Evolutionary conservation across 1,140 invertebrate genomes (phyloP), one percentile per base, ranked within the genome.

Genomic region (Drosophila trapezifrons): DNA sequence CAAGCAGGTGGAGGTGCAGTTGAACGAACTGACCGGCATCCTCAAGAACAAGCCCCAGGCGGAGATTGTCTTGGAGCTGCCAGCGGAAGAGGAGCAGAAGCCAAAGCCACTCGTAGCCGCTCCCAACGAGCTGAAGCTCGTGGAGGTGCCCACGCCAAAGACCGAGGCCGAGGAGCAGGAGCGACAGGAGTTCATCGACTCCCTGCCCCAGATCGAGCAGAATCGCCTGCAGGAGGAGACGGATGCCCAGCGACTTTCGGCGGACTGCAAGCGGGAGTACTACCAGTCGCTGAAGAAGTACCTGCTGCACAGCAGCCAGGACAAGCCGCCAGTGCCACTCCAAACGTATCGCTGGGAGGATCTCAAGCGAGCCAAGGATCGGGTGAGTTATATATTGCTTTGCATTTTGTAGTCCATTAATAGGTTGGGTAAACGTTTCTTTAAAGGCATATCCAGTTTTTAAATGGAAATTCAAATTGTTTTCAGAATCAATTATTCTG

Each of bases 311-410:
- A 84, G 40, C 49, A 75, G 76, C 38, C 58, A 71, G 92, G 93
- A 94, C 92, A 92, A 90, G 86, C 94, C 94, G 74, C 93, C 93
- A 69, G 93, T 95, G 78, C 94, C 94, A 27, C 92, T 94, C 80
- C 94, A 95, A 89, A 95, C 95, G 29, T 96, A 95, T 92, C 93
- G 94, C 93, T 96, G 95, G 95, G 95, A 96, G 92, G 95, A 96
- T 92, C 90, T 96, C 12, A 91, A 93, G 76, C 92, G 94, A 84
- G 93, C 94, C 67, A 92, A 92, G 64, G 90, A 92, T 69, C 80
- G 92, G 78, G 91, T 92, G 62, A 91, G 91, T 54, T 15, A n/a
- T n/a, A n/a, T n/a, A n/a, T n/a, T n/a, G n/a, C n/a, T n/a, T n/a
- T n/a, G n/a, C n/a, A n/a, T n/a, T n/a, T n/a, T n/a, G n/a, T n/a